These are phyloP conservation scores for Melinopterus prodromus DNA, from an alignment of 2,888 invertebrate species.

Conservation along the genomic window DNA sequence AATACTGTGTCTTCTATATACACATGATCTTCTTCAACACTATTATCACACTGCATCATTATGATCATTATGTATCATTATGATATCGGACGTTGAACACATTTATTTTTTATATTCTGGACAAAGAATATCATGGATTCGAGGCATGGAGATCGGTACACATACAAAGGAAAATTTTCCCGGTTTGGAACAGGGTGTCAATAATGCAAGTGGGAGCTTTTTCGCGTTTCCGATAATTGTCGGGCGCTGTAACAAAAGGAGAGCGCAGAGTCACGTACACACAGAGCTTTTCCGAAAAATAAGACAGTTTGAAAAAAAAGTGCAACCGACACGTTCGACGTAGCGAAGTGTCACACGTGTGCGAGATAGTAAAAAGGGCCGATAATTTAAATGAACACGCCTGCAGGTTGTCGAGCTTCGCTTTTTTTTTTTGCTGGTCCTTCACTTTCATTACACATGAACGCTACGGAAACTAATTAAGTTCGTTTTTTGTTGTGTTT, in stretches of 20 bases:
- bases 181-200: neutral
- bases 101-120: too few species aligned
- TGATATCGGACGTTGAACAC: too few species aligned
- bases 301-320: neutral
- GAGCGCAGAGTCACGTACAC: neutral
- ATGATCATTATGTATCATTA: too few species aligned
- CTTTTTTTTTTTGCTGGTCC: neutral
- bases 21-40: too few species aligned
- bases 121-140: too few species aligned
- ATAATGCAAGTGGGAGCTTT: neutral
- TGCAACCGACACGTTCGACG: neutral
- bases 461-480: neutral
- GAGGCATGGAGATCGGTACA: too few species aligned
- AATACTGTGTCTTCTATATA: too few species aligned
- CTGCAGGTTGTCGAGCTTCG: neutral
- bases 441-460: slow-evolving; percentile 4
- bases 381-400: neutral
- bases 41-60: too few species aligned
- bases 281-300: neutral
- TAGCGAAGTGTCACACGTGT: neutral
- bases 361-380: neutral
- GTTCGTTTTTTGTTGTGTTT: neutral
- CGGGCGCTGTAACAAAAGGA: neutral
- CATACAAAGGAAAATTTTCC: too few species aligned
- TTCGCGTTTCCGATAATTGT: neutral